Evolutionary conservation across 2,797 vertebrate species (phyloP).

Genomic region (Catamblyrhynchus diadema): DNA sequence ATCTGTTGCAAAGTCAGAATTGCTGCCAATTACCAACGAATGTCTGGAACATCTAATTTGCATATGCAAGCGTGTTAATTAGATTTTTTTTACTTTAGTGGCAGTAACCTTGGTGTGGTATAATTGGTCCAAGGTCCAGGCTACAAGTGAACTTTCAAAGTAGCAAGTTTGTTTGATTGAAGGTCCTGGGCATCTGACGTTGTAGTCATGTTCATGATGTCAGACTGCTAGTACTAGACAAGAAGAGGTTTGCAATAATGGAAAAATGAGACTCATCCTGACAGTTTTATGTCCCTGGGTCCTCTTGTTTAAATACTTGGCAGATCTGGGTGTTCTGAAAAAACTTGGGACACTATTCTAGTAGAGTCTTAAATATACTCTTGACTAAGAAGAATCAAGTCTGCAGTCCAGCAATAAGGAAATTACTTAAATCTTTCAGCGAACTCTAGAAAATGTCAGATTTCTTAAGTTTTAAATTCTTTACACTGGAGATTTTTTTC

Average conservation of each 20-base stretch:
- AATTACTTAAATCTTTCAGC: neutral
- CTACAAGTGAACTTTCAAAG: conserved; percentile 58
- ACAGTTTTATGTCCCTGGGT: conserved; percentile 42
- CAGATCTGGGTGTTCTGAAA: conserved; percentile 59
- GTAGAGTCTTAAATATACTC: neutral
- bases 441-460: neutral
- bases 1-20: neutral
- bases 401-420: neutral
- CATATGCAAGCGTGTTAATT: conserved; percentile 43
- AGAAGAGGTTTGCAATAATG: conserved; percentile 45
- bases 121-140: conserved; percentile 34
- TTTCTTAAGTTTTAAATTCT: neutral
- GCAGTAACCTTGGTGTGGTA: conserved; percentile 28
- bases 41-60: conserved; percentile 34
- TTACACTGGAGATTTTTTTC: neutral
- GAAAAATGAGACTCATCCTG: conserved; percentile 45
- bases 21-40: neutral
- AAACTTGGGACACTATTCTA: neutral
- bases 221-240: conserved; percentile 48
- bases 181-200: conserved; percentile 26
- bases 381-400: neutral
- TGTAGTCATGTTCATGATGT: conserved; percentile 38
- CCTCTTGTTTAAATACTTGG: conserved; percentile 56
- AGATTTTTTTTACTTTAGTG: conserved; percentile 48
- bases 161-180: conserved; percentile 49